Evolutionary conservation across 1,140 invertebrate species (phyloP), one percentile per base, ranked within the genome.

Genomic region (Pararge aegeria): DNA sequence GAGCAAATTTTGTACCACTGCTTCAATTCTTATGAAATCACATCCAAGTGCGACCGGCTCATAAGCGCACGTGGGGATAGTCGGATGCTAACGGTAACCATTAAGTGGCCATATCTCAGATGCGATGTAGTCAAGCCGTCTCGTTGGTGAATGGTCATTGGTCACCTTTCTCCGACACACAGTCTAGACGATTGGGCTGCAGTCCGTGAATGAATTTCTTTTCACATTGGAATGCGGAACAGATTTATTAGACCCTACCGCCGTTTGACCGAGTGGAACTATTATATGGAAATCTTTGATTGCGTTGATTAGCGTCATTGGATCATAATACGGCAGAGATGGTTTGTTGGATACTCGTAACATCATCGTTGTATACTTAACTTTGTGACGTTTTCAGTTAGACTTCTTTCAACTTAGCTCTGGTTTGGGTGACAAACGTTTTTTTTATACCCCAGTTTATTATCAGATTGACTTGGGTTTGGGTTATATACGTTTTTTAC

Each of bases 121-220:
- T 61, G 74, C 71, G 59, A 63, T 48, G 64, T 50, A 72, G 73
- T 72, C 66, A 57, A 63, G 54, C 67, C 65, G 70, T 61, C 68
- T 75, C 78, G 70, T 61, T 77, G 78, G 85, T 86, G 83, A 86
- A 83, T 85, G 78, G 85, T 86, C 81, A 86, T 82, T 85, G 85
- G 83, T 84, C 85, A 88, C 85, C 85, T 88, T 86, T 88, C 85
- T 85, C 85, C 85, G 83, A 80, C 83, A 76, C 76, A 80, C 80
- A 71, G 85, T 86, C 83, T 88, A 83, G 85, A 80, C 81, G 71
- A 73, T 66, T 77, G 75, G 71, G 74, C 69, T 79, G 70, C 75
- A 74, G 73, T 68, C 78, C 64, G 75, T 86, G 82, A 86, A 86
- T 88, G 85, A 88, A 82, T 80, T 49, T 75, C 71, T 75, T 80